Conservation (phyloP, 2,113 vertebrate species). For the Mola mola region DNA sequence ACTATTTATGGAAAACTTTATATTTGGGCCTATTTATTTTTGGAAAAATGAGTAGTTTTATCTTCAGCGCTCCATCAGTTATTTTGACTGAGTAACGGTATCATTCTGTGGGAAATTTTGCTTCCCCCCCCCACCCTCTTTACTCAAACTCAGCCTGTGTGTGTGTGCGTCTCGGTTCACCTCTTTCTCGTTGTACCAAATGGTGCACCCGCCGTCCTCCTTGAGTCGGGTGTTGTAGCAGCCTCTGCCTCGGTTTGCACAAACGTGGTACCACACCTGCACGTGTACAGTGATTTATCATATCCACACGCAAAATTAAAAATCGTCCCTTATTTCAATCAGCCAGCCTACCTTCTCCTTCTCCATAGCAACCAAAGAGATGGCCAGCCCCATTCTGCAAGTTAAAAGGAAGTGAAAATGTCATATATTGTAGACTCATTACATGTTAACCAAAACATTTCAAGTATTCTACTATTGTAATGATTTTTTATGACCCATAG, state of each 20-base stretch:
- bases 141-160: no score
- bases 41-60: no score
- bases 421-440: background rate
- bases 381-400: conserved; percentile 94
- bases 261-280: conserved; percentile 98
- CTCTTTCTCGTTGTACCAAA: conserved; percentile 96
- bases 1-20: no score
- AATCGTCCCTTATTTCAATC: background rate
- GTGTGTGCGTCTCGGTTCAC: conserved; percentile 36
- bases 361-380: conserved; percentile 95
- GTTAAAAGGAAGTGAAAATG: conserved; percentile 44
- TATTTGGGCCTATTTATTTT: no score
- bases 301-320: background rate
- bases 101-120: no score
- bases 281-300: background rate
- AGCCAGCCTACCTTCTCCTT: conserved; percentile 91
- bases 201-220: conserved; percentile 96
- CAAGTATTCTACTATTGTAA: no score
- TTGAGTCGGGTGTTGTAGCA: conserved; percentile 96
- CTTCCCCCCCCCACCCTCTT: no score
- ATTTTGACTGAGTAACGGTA: no score
- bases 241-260: conserved; percentile 90
- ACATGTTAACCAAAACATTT: background rate
- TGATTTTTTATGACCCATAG: no score
- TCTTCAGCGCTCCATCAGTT: no score